Evolutionary conservation across 2,797 vertebrate species (phyloP).

Genomic region (Euthynnus affinis): DNA sequence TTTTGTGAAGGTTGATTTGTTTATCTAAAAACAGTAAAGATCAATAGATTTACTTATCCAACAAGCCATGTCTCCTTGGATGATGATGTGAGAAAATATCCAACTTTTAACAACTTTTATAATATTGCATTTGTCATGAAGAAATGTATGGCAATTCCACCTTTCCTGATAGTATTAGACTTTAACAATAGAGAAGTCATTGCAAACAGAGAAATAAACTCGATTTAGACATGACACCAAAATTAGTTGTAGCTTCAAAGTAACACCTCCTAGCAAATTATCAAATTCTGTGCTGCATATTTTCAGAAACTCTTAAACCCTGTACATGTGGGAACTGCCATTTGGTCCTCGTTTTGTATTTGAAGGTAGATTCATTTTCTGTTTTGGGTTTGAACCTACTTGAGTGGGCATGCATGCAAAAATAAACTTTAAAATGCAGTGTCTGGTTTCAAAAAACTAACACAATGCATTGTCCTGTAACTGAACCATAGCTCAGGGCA

Average conservation of each 20-base stretch:
- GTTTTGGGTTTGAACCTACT: background rate
- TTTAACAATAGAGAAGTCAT: background rate
- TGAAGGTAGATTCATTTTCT: too few species aligned
- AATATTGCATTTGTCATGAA: background rate
- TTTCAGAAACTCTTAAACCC: background rate
- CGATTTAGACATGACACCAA: background rate
- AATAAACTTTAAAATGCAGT: too few species aligned
- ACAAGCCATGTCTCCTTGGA: conserved; percentile 1
- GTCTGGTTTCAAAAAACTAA: background rate
- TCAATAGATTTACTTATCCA: background rate
- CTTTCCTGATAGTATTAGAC: background rate
- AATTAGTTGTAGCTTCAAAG: background rate
- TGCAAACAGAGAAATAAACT: background rate
- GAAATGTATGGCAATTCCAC: background rate
- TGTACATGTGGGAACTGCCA: too few species aligned
- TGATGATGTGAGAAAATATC: background rate
- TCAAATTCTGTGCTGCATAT: background rate
- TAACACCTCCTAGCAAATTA: too few species aligned
- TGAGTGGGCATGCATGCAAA: background rate
- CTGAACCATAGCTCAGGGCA: conserved; percentile 9
- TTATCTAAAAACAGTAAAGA: conserved; percentile 84
- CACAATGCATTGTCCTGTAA: background rate
- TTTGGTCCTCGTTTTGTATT: too few species aligned
- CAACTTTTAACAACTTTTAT: background rate
- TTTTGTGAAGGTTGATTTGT: conserved; percentile 90